phyloP scores from a whole-genome alignment of 2,797 vertebrate genomes.

The Pseudocheirus occidentalis region DNA sequence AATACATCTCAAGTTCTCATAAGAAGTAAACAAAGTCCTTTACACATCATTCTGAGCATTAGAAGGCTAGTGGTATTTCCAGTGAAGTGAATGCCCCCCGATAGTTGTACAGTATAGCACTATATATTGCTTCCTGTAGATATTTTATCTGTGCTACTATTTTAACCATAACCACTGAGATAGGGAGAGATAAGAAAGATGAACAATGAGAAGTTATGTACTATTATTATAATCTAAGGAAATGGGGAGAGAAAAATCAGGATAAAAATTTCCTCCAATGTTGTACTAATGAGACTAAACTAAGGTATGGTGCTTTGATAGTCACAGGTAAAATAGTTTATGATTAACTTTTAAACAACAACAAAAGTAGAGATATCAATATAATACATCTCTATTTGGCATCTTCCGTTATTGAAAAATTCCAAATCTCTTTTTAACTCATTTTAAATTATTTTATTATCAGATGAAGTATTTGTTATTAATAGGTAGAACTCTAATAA shows the following conservation, averaged over 20 bases:
- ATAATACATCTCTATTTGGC: neutral
- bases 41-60: slow-evolving; percentile 34
- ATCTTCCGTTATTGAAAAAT: neutral
- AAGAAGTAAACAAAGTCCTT: slow-evolving; percentile 33
- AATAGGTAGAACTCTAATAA: neutral
- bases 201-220: neutral
- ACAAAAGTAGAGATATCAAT: neutral
- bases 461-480: neutral
- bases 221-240: slow-evolving; percentile 21
- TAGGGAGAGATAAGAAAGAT: slow-evolving; percentile 1
- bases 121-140: slow-evolving; percentile 23
- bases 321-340: neutral
- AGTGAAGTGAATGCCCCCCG: slow-evolving; percentile 1
- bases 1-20: slow-evolving; percentile 47
- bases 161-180: slow-evolving; percentile 61
- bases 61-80: slow-evolving; percentile 43
- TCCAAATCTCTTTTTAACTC: neutral
- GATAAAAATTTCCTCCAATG: neutral
- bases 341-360: neutral
- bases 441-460: neutral
- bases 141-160: slow-evolving; percentile 38
- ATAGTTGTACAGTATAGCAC: neutral
- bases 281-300: neutral
- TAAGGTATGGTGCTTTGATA: neutral
- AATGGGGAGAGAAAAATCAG: neutral